Conservation (phyloP, 2,888 invertebrate genomes). For the Drosophila mimica region DNA sequence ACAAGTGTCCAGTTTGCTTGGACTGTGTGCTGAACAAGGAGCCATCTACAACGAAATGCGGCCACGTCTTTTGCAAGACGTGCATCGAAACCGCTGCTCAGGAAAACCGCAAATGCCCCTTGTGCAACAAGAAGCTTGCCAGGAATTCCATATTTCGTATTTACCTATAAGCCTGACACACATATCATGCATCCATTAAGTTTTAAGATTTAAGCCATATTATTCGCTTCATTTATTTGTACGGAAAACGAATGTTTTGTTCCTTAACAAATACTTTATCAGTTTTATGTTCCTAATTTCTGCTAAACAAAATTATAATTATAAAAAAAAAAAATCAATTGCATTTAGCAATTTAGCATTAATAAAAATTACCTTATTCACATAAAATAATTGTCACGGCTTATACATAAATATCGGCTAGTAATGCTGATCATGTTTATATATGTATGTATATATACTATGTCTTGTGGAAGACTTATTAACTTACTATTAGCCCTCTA, state of each 20-base stretch:
- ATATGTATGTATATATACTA: background rate
- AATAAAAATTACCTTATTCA: background rate
- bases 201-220: background rate
- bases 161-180: conserved; percentile 53
- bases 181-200: background rate
- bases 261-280: too few relatives aligned
- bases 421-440: background rate
- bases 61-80: conserved; percentile 72
- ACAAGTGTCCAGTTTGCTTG: conserved; percentile 78
- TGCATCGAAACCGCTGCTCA: conserved; percentile 63
- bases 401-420: background rate
- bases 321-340: background rate
- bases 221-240: background rate
- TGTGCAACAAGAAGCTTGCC: conserved; percentile 71
- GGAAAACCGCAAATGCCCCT: conserved; percentile 68
- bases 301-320: background rate
- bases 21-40: conserved; percentile 56
- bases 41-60: conserved; percentile 75
- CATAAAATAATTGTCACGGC: background rate
- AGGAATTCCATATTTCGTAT: conserved; percentile 61
- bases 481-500: too few relatives aligned
- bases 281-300: background rate
- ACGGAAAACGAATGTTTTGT: background rate
- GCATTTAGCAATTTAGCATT: background rate
- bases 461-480: too few relatives aligned